Conservation (phyloP, 2,797 vertebrate species). For the Lepilemur ruficaudatus region DNA sequence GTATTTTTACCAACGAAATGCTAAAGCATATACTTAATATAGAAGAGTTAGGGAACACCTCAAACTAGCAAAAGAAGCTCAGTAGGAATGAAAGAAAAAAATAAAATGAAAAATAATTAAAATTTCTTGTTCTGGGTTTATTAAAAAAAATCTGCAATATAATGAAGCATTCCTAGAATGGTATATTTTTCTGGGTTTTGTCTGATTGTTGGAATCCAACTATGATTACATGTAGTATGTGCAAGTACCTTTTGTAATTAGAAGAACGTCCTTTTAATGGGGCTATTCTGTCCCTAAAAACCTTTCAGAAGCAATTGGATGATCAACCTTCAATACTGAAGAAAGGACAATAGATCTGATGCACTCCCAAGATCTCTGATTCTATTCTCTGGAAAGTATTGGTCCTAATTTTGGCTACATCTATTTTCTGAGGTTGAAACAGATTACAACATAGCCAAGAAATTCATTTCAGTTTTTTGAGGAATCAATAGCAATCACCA, state of each 20-base stretch:
- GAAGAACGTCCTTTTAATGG: background rate
- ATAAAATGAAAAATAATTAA: background rate
- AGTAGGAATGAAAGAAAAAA: background rate
- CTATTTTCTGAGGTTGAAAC: background rate
- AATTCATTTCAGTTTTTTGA: conserved; percentile 38
- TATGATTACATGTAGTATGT: background rate
- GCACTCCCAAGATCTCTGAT: background rate
- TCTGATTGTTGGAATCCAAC: background rate
- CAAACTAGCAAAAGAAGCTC: background rate
- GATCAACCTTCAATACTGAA: background rate
- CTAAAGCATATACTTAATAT: background rate
- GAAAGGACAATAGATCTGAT: background rate
- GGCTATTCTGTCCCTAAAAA: background rate
- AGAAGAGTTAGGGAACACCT: background rate
- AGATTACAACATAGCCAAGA: background rate
- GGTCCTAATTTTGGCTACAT: background rate
- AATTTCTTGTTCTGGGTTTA: background rate
- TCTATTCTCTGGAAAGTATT: background rate
- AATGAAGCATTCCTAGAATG: background rate
- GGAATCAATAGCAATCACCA: conserved; percentile 3
- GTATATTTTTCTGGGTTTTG: background rate
- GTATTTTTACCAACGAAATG: background rate
- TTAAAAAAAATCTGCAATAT: background rate
- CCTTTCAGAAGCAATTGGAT: background rate
- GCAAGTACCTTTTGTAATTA: background rate